Evolutionary conservation across 2,113 vertebrate genomes (phyloP).

Genomic region (Casuarius casuarius): DNA sequence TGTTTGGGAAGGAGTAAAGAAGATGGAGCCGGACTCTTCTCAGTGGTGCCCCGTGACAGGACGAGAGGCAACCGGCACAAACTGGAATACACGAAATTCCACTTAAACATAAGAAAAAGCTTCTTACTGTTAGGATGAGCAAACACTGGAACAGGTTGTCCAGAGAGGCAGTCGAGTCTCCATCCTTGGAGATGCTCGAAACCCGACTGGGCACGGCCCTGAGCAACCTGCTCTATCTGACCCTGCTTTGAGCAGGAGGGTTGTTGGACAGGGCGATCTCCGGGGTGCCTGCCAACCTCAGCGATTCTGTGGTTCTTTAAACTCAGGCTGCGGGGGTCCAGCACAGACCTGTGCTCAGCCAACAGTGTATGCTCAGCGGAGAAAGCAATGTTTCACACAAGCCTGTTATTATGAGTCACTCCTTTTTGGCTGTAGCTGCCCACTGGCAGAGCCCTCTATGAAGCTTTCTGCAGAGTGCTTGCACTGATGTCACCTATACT

Average conservation of each 20-base stretch:
- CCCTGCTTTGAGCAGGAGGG: not conserved
- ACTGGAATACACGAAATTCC: not conserved
- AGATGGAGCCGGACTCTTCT: not conserved
- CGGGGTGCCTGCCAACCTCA: not conserved
- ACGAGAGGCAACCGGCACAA: not conserved
- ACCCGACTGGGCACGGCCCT: not conserved
- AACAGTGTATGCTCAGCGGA: not conserved
- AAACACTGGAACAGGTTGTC: not conserved
- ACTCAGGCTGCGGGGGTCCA: not conserved
- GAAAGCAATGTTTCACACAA: too few species aligned
- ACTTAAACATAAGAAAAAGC: not conserved
- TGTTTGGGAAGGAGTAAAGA: not conserved
- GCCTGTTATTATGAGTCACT: too few species aligned
- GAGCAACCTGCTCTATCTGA: not conserved
- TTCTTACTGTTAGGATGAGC: too few species aligned
- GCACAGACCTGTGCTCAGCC: not conserved
- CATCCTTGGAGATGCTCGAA: not conserved
- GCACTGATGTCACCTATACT: not conserved
- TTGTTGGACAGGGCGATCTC: not conserved
- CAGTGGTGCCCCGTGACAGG: not conserved
- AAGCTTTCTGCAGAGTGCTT: not conserved
- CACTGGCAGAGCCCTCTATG: not conserved
- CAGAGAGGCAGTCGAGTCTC: not conserved
- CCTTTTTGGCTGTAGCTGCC: not conserved
- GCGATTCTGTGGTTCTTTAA: too few species aligned